These are phyloP conservation scores for Aurelia sp. DNA, from an alignment of 30 jellyfish, hydroid and myxozoan species.

Conservation along the genomic window DNA sequence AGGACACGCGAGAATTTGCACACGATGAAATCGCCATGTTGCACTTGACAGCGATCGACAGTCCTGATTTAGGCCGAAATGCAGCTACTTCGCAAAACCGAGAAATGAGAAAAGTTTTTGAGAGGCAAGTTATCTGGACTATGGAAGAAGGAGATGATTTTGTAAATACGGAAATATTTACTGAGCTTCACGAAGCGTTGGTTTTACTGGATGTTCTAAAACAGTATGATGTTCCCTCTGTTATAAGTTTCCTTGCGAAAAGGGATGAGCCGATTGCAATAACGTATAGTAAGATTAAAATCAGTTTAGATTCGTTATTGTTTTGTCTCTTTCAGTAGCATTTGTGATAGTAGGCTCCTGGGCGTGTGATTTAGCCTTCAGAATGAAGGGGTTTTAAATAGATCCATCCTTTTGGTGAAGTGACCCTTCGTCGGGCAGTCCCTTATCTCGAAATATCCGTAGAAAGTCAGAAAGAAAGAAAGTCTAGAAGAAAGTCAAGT, in stretches of 20 bases:
- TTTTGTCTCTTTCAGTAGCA: slow-evolving; percentile 90
- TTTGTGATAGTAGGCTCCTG: too few species aligned
- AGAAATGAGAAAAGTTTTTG: slow-evolving; percentile 75
- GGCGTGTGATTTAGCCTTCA: too few species aligned
- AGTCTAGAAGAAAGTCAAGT: too few species aligned
- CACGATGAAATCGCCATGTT: slow-evolving; percentile 84
- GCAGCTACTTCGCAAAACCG: slow-evolving; percentile 15
- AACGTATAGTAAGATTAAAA: slow-evolving; percentile 92
- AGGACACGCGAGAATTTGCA: slow-evolving; percentile 66
- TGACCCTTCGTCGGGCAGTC: too few species aligned
- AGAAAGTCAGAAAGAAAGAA: too few species aligned
- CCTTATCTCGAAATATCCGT: too few species aligned
- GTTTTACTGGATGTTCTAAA: slow-evolving; percentile 87
- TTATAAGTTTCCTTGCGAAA: slow-evolving; percentile 92
- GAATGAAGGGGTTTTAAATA: too few species aligned
- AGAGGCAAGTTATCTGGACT: slow-evolving; percentile 94
- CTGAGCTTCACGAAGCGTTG: slow-evolving; percentile 90
- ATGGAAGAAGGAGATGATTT: slow-evolving; percentile 99
- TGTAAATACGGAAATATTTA: slow-evolving; percentile 89
- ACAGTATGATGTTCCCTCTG: slow-evolving; percentile 93
- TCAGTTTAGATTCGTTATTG: slow-evolving; percentile 89
- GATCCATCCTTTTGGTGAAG: too few species aligned
- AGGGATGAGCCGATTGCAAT: slow-evolving; percentile 97
- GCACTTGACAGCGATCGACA: slow-evolving; percentile 64
- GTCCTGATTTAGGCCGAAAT: slow-evolving; percentile 20